Percentiles rank a stretch among this genome's conserved stretches.
Conservation (phyloP, 1,140 invertebrate genomes). For the Helicoverpa zea region DNA sequence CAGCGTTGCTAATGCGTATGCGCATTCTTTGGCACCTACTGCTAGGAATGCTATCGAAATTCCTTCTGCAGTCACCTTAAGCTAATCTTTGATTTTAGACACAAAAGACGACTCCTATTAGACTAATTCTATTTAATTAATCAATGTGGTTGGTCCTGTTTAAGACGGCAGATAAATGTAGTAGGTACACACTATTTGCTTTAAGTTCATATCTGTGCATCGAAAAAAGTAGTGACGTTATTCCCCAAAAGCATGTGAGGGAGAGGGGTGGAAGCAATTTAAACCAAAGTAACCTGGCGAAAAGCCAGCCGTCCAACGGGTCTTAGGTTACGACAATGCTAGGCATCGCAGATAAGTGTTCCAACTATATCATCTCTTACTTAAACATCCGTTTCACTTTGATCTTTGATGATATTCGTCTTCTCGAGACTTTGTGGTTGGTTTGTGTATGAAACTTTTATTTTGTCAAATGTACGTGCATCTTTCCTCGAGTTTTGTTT, state of each 20-base stretch:
- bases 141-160: no score
- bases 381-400: conserved; percentile 57
- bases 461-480: not conserved
- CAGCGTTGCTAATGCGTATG: conserved; percentile 15
- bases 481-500: conserved; percentile 9
- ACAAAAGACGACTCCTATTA: not conserved
- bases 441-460: not conserved
- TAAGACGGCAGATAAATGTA: not conserved
- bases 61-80: not conserved
- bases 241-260: conserved; percentile 60
- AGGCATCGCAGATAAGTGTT: conserved; percentile 70
- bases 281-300: conserved; percentile 75
- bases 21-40: conserved; percentile 19
- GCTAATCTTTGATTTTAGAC: not conserved
- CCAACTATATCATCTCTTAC: conserved; percentile 67
- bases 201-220: conserved; percentile 33
- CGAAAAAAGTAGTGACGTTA: conserved; percentile 51
- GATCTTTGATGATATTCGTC: conserved; percentile 34
- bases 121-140: no score
- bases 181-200: not conserved
- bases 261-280: conserved; percentile 67
- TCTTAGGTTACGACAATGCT: conserved; percentile 74
- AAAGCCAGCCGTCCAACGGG: conserved; percentile 69
- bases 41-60: conserved; percentile 2
- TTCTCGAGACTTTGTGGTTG: not conserved